Evolutionary conservation across 1,140 invertebrate species (phyloP).

Genomic region (Campoletis sonorensis): DNA sequence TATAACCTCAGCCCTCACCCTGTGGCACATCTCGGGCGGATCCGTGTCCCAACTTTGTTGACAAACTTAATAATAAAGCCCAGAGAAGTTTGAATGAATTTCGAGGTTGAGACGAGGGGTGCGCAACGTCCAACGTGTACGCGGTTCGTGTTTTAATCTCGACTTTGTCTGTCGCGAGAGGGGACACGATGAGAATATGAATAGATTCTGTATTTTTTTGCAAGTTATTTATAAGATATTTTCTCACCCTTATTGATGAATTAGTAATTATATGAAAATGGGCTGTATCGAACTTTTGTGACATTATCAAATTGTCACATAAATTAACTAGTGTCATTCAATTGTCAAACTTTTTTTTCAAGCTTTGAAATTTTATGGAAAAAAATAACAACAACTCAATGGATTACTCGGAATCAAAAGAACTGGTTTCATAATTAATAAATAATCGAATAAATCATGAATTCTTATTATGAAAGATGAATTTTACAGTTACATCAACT

Average conservation of each 20-base stretch:
- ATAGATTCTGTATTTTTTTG: not conserved
- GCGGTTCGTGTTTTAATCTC: constrained; percentile 30
- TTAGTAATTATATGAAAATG: not conserved
- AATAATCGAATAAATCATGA: too few species aligned
- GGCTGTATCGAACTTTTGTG: too few species aligned
- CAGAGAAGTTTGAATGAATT: constrained; percentile 37
- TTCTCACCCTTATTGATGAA: not conserved
- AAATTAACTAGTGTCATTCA: too few species aligned
- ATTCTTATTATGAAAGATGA: too few species aligned
- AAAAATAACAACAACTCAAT: too few species aligned
- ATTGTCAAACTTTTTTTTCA: too few species aligned
- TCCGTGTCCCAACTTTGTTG: constrained; percentile 23
- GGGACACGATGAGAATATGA: not conserved
- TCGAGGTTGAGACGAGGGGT: constrained; percentile 34
- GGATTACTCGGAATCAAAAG: too few species aligned
- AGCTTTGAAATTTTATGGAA: too few species aligned
- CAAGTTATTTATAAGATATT: not conserved
- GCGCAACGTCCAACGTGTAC: not conserved
- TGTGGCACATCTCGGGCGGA: not conserved
- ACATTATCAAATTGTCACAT: too few species aligned
- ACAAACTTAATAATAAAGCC: constrained; percentile 39
- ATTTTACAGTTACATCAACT: too few species aligned
- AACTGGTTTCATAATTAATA: too few species aligned
- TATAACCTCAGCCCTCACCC: not conserved
- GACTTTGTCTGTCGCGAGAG: not conserved